A percentile compares a stretch with the other conserved stretches of the same genome.
These are phyloP conservation scores for Gnathonemus longibarbis DNA, from an alignment of 2,113 vertebrate species.

Conservation along the genomic window DNA sequence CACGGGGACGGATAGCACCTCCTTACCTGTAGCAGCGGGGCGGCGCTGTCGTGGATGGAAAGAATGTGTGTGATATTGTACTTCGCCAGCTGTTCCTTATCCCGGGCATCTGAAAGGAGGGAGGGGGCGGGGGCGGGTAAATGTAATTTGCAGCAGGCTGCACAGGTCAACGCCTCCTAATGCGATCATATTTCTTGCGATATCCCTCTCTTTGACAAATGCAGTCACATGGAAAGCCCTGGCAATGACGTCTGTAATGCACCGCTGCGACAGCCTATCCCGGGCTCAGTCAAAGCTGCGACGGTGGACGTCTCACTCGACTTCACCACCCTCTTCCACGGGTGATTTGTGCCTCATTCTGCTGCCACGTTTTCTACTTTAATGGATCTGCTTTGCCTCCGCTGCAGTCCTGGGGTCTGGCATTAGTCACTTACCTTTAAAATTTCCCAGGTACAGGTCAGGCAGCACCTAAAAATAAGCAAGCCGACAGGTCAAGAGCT, in stretches of 20 bases:
- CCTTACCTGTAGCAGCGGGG: conserved; percentile 82
- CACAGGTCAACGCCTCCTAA: neutral
- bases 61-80: conserved; percentile 91
- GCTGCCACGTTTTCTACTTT: neutral
- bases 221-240: neutral
- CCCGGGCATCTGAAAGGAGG: conserved; percentile 71
- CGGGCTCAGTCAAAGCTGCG: neutral
- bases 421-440: conserved; percentile 71
- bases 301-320: neutral
- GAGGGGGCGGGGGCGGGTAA: neutral
- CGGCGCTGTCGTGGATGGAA: conserved; percentile 82
- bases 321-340: neutral
- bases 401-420: neutral
- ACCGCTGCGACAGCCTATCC: neutral
- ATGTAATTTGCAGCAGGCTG: neutral
- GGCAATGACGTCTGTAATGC: neutral
- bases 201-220: neutral
- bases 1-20: neutral
- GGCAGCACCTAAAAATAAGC: conserved; percentile 73
- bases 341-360: neutral
- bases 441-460: conserved; percentile 87
- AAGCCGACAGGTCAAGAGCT: neutral
- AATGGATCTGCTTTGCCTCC: neutral
- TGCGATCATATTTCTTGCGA: neutral
- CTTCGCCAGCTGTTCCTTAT: conserved; percentile 76